These are phyloP conservation scores for Amblyjoppa fuscipennis DNA, from an alignment of 2,888 invertebrate species.

Conservation along the genomic window DNA sequence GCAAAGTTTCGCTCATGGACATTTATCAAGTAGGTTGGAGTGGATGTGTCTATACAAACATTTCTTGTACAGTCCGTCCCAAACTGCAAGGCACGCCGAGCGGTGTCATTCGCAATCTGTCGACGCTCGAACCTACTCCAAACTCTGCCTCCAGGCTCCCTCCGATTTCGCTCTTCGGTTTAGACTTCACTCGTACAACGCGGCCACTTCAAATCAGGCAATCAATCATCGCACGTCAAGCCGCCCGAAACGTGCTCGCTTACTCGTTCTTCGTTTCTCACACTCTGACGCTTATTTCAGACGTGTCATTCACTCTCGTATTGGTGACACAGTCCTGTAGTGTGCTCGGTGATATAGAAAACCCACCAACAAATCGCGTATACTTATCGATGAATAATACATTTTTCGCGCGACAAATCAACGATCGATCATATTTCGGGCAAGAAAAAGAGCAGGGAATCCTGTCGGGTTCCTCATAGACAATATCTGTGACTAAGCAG, in stretches of 20 bases:
- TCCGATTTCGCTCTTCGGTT: constrained; percentile 8
- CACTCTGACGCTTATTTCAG: constrained; percentile 19
- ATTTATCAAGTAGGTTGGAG: constrained; percentile 13
- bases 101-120: constrained; percentile 31
- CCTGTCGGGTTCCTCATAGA: no score
- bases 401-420: no score
- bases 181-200: background rate
- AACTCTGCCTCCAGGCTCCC: constrained; percentile 9
- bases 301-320: background rate
- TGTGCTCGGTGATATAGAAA: background rate
- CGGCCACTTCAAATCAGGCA: constrained; percentile 37
- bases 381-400: no score
- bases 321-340: background rate
- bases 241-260: constrained; percentile 6
- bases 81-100: background rate
- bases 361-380: no score
- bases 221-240: constrained; percentile 53
- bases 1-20: background rate
- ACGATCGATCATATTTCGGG: no score
- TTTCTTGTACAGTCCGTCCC: background rate
- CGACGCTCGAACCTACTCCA: constrained; percentile 39
- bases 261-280: constrained; percentile 9
- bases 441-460: no score
- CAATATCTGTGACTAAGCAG: no score
- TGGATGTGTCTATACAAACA: background rate